A percentile compares a stretch with the other conserved stretches of the same genome.
These are phyloP conservation scores for Sclerurus mexicanus DNA, from an alignment of 2,113 vertebrate genomes.

Conservation along the genomic window DNA sequence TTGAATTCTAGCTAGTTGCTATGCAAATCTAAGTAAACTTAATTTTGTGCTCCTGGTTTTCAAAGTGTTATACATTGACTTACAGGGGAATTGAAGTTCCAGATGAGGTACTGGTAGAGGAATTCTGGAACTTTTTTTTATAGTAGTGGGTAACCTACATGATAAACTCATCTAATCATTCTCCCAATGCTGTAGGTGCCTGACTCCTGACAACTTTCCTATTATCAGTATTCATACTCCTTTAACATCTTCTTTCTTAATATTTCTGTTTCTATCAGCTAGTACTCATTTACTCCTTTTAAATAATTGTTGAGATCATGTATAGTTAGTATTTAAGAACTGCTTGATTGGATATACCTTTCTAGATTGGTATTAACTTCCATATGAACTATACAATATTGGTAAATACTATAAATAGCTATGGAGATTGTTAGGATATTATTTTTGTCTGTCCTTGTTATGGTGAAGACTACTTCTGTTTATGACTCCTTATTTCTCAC, in stretches of 20 bases:
- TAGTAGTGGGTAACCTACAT: not conserved
- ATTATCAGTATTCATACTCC: not conserved
- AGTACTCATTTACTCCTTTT: not conserved
- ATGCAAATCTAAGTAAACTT: not conserved
- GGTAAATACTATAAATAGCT: not conserved
- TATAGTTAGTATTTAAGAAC: not conserved
- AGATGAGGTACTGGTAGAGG: not conserved
- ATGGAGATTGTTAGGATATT: not conserved
- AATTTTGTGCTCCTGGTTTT: not conserved
- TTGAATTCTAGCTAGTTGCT: not conserved
- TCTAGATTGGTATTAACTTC: not conserved
- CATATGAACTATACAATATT: not conserved
- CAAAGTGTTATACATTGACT: not conserved
- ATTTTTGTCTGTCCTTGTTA: not conserved
- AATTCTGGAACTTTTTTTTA: not conserved
- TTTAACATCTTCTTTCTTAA: not conserved
- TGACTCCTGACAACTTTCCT: not conserved
- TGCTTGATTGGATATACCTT: not conserved
- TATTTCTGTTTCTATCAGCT: not conserved
- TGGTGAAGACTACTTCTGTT: not conserved
- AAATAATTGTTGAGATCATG: not conserved
- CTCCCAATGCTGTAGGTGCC: not conserved
- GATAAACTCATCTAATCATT: not conserved
- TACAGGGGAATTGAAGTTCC: not conserved
- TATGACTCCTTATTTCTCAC: not conserved